Percentiles rank a stretch among this genome's conserved stretches.
Conservation (phyloP, 2,888 invertebrate genomes). For the Scaptomyza polygonia region DNA sequence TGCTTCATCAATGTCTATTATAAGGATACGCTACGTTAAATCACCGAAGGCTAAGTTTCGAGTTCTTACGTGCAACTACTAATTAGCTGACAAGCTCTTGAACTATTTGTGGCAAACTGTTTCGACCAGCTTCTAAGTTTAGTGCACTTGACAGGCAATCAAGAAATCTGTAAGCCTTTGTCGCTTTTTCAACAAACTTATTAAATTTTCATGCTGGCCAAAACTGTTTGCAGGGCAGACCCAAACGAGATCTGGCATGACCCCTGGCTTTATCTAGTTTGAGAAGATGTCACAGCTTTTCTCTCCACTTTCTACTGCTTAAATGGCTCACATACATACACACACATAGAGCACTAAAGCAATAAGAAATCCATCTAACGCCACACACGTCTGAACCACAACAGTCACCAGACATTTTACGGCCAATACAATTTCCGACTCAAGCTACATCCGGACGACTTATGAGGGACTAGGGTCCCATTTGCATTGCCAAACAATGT, state of each 20-base stretch:
- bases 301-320: background rate
- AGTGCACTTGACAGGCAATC: constrained; percentile 56
- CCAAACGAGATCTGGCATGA: constrained; percentile 26
- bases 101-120: constrained; percentile 26
- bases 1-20: background rate
- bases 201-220: constrained; percentile 45
- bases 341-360: background rate
- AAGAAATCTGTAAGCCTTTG: constrained; percentile 32
- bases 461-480: constrained; percentile 51
- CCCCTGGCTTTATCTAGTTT: constrained; percentile 53
- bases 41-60: constrained; percentile 17
- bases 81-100: constrained; percentile 12
- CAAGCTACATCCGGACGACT: constrained; percentile 34
- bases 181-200: constrained; percentile 37
- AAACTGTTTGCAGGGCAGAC: constrained; percentile 19
- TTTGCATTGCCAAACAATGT: constrained; percentile 44
- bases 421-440: constrained; percentile 61
- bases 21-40: background rate
- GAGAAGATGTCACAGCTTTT: constrained; percentile 45
- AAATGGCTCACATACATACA: background rate
- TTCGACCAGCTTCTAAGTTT: constrained; percentile 2
- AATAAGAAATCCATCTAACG: constrained; percentile 20
- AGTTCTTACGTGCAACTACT: constrained; percentile 11
- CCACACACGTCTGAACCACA: constrained; percentile 15
- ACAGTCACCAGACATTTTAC: constrained; percentile 55